Evolutionary conservation across 2,888 invertebrate species (phyloP), one percentile per base, ranked within the genome.

Genomic region (Zhuqinia jingwanae): DNA sequence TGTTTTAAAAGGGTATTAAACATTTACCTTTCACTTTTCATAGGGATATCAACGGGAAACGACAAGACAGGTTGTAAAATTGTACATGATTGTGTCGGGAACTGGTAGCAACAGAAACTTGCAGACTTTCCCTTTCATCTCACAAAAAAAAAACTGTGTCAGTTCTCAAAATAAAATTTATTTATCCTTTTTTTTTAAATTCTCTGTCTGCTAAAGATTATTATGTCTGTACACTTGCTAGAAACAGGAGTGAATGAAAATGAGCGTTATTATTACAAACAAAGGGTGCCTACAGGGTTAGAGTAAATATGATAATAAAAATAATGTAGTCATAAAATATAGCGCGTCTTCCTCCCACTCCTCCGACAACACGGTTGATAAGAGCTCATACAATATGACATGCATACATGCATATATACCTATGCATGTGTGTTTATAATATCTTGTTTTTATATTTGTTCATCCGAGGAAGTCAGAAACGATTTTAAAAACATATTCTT

Each of bases 381-480:
- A 78, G 60, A 11, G 25, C 0, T n/a, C 36, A 36, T 36, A 36
- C 36, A 36, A 36, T 36, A 8, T 13, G 1, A 50, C 50, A 15
- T 45, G 42, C 63, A 58, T 60, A n/a, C n/a, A n/a, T n/a, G n/a
- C 13, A 25, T 27, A 17, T 58, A 17, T 58, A 5, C 20, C 22
- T 58, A n/a, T n/a, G n/a, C n/a, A n/a, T n/a, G n/a, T 58, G 25
- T 20, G 11, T 5, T n/a, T n/a, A n/a, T n/a, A n/a, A n/a, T 47
- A 25, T 45, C 45, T 58, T 8, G 22, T 47, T 65, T 45, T 25
- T 15, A 47, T 65, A 82, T 50, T 84, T 50, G 45, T 84, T 84
- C 68, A 77, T 68, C 84, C 77, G 68, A 77, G 42, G 84, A 84
- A 84, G 77, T 77, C 77, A 77, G 84, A 83, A 42, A 58, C 60